phyloP scores from a whole-genome alignment of 2,797 vertebrate genomes.

The Urosaurus nigricauda region DNA sequence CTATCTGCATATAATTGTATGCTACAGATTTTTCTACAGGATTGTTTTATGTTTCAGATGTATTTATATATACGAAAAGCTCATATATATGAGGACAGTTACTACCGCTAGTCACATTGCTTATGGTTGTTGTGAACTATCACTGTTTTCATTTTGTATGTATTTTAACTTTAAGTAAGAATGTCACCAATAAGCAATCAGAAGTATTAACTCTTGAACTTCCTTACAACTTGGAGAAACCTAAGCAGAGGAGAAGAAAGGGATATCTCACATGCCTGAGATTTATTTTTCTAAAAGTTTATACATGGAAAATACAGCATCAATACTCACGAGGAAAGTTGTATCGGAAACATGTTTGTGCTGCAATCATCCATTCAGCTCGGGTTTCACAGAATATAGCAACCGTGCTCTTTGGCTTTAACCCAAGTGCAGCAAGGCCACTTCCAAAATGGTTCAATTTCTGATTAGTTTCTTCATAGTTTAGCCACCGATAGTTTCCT shows the following conservation, averaged over 20 bases:
- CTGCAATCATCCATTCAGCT: slow-evolving; percentile 96
- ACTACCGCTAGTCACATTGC: background rate
- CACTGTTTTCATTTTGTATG: background rate
- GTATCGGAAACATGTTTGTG: slow-evolving; percentile 93
- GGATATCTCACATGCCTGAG: background rate
- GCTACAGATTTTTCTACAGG: background rate
- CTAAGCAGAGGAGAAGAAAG: background rate
- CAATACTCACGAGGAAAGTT: slow-evolving; percentile 92
- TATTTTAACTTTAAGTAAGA: background rate
- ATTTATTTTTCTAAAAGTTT: background rate
- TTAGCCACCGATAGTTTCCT: slow-evolving; percentile 92
- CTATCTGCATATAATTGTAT: background rate
- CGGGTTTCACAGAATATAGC: slow-evolving; percentile 97
- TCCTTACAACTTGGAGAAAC: too few species aligned
- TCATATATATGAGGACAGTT: background rate
- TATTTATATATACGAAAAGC: background rate
- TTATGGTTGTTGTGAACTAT: background rate
- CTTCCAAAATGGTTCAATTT: slow-evolving; percentile 85
- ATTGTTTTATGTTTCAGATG: background rate
- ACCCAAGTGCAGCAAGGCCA: slow-evolving; percentile 89
- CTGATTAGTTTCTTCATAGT: slow-evolving; percentile 88
- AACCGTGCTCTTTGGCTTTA: slow-evolving; percentile 88
- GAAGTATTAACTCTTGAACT: background rate
- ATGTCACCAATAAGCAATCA: background rate
- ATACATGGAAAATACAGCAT: background rate